These are phyloP conservation scores for Mustelus asterias DNA, from an alignment of 2,113 vertebrate species.

Conservation along the genomic window DNA sequence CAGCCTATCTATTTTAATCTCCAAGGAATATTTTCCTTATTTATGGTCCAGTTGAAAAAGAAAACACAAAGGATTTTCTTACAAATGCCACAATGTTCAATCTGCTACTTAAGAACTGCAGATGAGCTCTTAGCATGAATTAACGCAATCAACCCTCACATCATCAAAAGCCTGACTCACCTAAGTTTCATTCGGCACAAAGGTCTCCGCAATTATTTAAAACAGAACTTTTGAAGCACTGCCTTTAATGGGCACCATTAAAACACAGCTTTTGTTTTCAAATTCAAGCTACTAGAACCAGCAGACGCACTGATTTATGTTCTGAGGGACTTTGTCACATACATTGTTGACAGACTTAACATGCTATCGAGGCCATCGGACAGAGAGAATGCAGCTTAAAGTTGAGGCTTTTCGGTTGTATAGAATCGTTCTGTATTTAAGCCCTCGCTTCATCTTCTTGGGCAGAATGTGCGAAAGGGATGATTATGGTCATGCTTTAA, in stretches of 20 bases:
- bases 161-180: background rate
- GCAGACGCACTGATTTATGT: background rate
- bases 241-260: slow-evolving; percentile 28
- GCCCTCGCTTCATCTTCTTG: background rate
- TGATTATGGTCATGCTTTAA: background rate
- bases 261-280: background rate
- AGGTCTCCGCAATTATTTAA: background rate
- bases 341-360: slow-evolving; percentile 22
- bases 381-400: slow-evolving; percentile 18
- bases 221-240: slow-evolving; percentile 10
- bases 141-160: slow-evolving; percentile 14
- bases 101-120: background rate
- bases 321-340: slow-evolving; percentile 21
- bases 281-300: background rate
- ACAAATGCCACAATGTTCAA: background rate
- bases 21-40: slow-evolving; percentile 25
- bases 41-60: background rate
- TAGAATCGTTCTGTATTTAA: background rate
- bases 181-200: background rate
- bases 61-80: background rate
- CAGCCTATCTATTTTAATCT: background rate
- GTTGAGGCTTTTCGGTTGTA: background rate
- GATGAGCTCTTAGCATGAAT: slow-evolving; percentile 2
- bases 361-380: background rate
- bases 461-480: background rate